Percentiles rank a stretch among this genome's conserved stretches.
phyloP scores from a whole-genome alignment of 2,113 vertebrate genomes.

The Pagrus major region DNA sequence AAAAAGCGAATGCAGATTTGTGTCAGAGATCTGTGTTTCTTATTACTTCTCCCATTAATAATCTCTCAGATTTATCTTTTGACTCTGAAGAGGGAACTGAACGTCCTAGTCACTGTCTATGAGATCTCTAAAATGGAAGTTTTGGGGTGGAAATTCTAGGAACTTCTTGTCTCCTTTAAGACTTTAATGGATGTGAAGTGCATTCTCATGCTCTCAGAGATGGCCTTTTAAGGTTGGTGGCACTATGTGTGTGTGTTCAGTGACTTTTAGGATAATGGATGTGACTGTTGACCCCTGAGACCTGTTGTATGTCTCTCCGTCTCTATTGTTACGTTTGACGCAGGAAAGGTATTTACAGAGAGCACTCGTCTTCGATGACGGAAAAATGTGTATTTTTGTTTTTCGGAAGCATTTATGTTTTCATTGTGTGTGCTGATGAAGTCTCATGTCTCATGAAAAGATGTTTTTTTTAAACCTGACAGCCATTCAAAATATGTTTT shows the following conservation, averaged over 20 bases:
- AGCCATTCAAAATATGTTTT: constrained; percentile 41
- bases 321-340: constrained; percentile 20
- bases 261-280: constrained; percentile 65
- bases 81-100: not conserved
- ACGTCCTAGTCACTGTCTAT: not conserved
- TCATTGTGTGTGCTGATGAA: constrained; percentile 15
- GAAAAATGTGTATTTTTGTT: constrained; percentile 9
- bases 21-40: not conserved
- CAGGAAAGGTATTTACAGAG: not conserved
- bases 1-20: not conserved
- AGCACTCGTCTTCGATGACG: not conserved
- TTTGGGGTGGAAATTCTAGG: constrained; percentile 21
- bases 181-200: constrained; percentile 43
- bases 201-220: constrained; percentile 61
- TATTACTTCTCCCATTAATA: not conserved
- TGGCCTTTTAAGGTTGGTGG: constrained; percentile 59
- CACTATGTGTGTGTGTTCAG: constrained; percentile 21
- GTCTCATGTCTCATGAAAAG: constrained; percentile 23
- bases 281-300: constrained; percentile 57
- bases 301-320: constrained; percentile 13
- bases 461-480: constrained; percentile 36
- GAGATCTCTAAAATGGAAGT: not conserved
- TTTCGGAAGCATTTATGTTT: constrained; percentile 15
- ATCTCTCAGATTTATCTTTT: not conserved
- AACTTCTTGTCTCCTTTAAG: not conserved